Evolutionary conservation across 2,888 invertebrate species (phyloP).

Genomic region (Perizoma affinitatum): DNA sequence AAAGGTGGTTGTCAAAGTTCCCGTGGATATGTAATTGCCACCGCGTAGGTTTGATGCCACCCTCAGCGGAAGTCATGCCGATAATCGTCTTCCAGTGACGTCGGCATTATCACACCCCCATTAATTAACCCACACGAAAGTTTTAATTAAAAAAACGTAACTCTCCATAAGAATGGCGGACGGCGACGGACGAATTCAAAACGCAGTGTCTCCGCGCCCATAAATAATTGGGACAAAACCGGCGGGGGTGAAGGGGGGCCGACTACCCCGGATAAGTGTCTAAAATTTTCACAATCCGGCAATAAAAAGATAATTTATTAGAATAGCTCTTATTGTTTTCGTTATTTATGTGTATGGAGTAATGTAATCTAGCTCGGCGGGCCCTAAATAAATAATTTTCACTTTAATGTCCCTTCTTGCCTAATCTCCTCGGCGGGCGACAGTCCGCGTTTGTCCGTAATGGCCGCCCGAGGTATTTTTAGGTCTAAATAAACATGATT

Average conservation of each 20-base stretch:
- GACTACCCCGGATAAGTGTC: conserved; percentile 76
- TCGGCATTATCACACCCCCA: conserved; percentile 61
- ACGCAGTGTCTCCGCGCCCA: conserved; percentile 78
- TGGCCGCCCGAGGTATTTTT: conserved; percentile 83
- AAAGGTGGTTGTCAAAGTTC: too few species aligned
- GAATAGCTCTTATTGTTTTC: conserved; percentile 84
- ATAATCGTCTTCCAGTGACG: conserved; percentile 48
- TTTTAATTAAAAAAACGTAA: conserved; percentile 80
- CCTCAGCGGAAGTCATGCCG: conserved; percentile 44
- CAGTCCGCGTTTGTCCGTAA: conserved; percentile 75
- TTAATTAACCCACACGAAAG: conserved; percentile 80
- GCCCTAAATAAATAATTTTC: conserved; percentile 84
- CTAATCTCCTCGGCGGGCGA: conserved; percentile 79
- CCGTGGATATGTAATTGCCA: too few species aligned
- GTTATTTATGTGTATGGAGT: conserved; percentile 84
- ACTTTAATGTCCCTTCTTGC: conserved; percentile 83
- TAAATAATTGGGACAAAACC: conserved; percentile 84
- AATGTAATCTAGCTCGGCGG: conserved; percentile 82
- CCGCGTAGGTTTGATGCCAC: conserved; percentile 25
- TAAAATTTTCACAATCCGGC: conserved; percentile 85
- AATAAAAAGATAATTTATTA: conserved; percentile 85
- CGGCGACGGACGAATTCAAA: conserved; percentile 76
- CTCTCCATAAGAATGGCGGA: conserved; percentile 75
- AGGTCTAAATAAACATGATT: conserved; percentile 84
- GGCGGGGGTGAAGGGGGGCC: conserved; percentile 44